Evolutionary conservation across 2,113 vertebrate species (phyloP).

Genomic region (Corythaixoides concolor): DNA sequence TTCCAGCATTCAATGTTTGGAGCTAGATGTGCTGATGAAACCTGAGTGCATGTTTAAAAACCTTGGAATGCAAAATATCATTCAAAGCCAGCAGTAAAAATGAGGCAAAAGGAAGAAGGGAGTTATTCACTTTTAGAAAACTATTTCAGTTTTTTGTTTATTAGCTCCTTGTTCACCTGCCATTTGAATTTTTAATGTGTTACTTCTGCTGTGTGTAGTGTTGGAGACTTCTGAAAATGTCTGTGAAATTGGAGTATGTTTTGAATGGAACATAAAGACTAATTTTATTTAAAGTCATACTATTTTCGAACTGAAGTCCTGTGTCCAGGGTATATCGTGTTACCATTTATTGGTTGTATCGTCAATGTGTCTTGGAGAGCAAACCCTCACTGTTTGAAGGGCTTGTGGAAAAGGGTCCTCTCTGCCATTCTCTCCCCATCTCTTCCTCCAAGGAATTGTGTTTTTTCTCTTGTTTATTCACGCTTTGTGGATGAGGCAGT

Average conservation of each 20-base stretch:
- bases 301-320: background rate
- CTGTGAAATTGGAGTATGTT: background rate
- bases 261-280: background rate
- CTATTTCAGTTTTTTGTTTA: background rate
- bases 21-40: background rate
- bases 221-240: background rate
- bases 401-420: background rate
- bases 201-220: background rate
- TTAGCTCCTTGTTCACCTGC: background rate
- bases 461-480: background rate
- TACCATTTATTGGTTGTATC: background rate
- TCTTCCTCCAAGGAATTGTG: background rate
- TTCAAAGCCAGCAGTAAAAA: background rate
- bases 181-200: background rate
- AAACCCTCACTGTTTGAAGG: background rate
- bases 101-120: background rate
- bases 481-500: background rate
- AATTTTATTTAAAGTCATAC: background rate
- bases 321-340: background rate
- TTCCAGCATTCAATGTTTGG: background rate
- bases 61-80: background rate
- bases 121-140: background rate
- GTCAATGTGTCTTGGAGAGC: background rate
- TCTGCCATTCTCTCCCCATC: background rate
- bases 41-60: fast-evolving